These are phyloP conservation scores for Anser brachyrhynchus DNA, from an alignment of 2,113 vertebrate genomes.

Conservation along the genomic window DNA sequence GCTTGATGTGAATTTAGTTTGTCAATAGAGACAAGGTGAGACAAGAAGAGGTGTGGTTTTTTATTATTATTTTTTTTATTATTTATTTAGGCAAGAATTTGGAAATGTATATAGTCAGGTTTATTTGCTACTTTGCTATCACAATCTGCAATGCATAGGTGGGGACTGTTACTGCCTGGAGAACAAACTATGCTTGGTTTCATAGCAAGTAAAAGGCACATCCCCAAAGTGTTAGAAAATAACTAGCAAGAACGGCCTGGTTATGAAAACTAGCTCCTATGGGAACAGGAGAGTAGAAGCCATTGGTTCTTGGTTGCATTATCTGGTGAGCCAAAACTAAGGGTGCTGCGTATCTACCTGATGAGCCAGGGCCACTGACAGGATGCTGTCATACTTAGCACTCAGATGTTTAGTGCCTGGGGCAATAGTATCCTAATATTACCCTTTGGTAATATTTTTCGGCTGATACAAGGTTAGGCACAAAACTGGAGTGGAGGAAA, in stretches of 20 bases:
- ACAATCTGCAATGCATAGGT: neutral
- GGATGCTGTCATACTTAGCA: neutral
- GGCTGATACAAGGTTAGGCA: neutral
- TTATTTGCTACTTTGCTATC: neutral
- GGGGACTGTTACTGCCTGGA: neutral
- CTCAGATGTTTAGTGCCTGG: neutral
- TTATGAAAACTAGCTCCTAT: neutral
- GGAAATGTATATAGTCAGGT: neutral
- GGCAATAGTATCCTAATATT: neutral
- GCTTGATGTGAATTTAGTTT: neutral
- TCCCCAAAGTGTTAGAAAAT: neutral
- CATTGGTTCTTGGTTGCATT: neutral
- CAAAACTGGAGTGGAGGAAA: neutral
- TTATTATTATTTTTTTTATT: too few relatives aligned
- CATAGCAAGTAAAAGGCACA: neutral
- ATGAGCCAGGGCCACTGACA: accelerated
- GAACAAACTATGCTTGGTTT: too few relatives aligned
- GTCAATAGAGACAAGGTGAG: neutral
- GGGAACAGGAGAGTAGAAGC: neutral
- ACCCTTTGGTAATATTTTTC: neutral
- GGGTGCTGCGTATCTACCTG: neutral
- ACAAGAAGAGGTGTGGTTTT: neutral
- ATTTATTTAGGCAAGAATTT: neutral
- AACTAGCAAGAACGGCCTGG: neutral
- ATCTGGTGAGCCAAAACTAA: neutral